Base-by-base conservation (phyloP, 1,140 invertebrate genomes). In the Microplitis mediator region DNA sequence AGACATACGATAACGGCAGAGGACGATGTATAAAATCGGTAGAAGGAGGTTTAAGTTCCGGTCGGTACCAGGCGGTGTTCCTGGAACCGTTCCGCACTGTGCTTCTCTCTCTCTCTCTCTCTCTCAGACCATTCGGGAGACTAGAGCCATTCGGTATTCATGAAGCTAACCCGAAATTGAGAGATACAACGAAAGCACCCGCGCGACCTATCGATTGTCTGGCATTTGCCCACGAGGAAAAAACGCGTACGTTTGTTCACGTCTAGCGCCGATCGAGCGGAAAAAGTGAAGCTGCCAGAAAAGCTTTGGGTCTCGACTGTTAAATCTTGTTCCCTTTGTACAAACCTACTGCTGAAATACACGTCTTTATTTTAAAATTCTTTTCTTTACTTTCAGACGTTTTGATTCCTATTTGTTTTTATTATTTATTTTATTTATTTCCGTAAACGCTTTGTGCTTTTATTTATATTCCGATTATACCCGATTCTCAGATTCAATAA, bases 121-220 rank as follows among this genome's bases (percentile, higher is more conserved):
- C 39, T 45, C 11, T 6, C 11, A 9, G 6, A 5, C 39, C 8
- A 11, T 45, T 45, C 75, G 77, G 72, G 77, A 76, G 77, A 79
- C 75, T 11, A 11, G 39, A 23, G 23, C 77, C 81, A 84, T 83
- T 84, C 81, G 79, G 81, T 85, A 83, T 85, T 83, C 82, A 85
- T 84, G 81, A 85, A 83, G 78, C 80, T 74, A 73, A 75, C 72
- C 79, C 82, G 77, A 84, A 84, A 85, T 85, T 85, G 81, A 85
- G 83, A 84, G 82, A 84, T 82, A 84, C 83, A 82, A 79, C 80
- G 82, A 83, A 84, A 80, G 78, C 78, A 79, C 39, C 39, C 39
- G 79, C 77, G 76, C 79, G 76, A 80, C 77, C 78, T 83, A 85
- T 85, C 82, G 84, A 85, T 85, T 85, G 82, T 82, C 79, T 82